These are phyloP conservation scores for Polyploca ridens DNA, from an alignment of 2,888 invertebrate species.

Conservation along the genomic window DNA sequence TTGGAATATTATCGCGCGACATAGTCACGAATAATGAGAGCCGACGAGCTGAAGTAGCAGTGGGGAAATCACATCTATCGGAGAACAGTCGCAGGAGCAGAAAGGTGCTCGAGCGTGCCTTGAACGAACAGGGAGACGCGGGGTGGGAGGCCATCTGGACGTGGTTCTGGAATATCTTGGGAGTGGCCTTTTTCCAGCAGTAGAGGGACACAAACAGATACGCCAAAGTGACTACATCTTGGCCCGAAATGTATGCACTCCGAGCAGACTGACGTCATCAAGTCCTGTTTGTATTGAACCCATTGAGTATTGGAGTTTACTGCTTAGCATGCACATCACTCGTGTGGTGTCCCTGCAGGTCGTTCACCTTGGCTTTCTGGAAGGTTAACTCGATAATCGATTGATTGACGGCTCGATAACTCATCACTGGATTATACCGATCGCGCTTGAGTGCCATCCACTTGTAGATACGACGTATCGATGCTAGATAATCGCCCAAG, in stretches of 20 bases:
- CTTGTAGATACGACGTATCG: slow-evolving; percentile 34
- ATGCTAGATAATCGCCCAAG: slow-evolving; percentile 16
- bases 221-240: too few relatives aligned
- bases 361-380: slow-evolving; percentile 47
- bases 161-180: too few relatives aligned
- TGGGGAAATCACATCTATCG: too few relatives aligned
- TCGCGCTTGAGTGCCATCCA: slow-evolving; percentile 41
- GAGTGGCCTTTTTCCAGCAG: too few relatives aligned
- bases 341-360: slow-evolving; percentile 25
- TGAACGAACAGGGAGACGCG: too few relatives aligned
- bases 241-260: neutral
- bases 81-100: too few relatives aligned
- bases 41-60: too few relatives aligned
- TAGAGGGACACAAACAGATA: too few relatives aligned
- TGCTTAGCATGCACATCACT: slow-evolving; percentile 12
- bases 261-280: neutral
- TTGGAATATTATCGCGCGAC: too few relatives aligned
- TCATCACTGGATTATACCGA: slow-evolving; percentile 44
- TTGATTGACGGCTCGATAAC: slow-evolving; percentile 39
- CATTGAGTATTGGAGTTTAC: slow-evolving; percentile 3
- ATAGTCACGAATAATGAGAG: too few relatives aligned
- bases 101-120: too few relatives aligned
- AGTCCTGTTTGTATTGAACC: neutral
- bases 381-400: slow-evolving; percentile 46
- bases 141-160: too few relatives aligned